A percentile compares a stretch with the other conserved stretches of the same genome.
Evolutionary conservation across 2,113 vertebrate species (phyloP).

Genomic region (Cynocephalus volans): DNA sequence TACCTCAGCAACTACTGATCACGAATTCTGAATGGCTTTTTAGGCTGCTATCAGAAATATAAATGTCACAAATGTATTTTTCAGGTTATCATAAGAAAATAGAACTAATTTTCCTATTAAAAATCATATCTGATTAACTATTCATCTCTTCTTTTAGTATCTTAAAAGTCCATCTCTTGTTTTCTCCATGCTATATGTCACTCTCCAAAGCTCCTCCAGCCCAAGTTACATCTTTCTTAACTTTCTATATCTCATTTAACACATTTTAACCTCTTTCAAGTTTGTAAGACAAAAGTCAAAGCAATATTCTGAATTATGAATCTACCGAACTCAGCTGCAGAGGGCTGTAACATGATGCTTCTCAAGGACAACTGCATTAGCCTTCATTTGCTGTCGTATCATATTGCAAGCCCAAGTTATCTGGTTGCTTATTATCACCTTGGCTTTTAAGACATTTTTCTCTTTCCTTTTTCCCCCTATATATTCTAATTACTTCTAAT

Average conservation of each 20-base stretch:
- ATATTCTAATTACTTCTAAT: constrained; percentile 33
- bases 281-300: constrained; percentile 3
- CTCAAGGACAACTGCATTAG: background rate
- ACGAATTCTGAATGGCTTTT: background rate
- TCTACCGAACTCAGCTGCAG: background rate
- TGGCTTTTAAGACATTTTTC: background rate
- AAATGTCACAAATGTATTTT: background rate
- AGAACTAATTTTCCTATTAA: background rate
- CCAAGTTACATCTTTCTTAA: background rate
- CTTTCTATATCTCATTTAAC: constrained; percentile 10
- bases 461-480: background rate
- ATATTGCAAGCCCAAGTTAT: constrained; percentile 22
- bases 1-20: background rate
- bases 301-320: background rate
- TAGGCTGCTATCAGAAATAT: background rate
- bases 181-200: background rate
- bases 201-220: background rate
- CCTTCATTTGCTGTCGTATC: background rate
- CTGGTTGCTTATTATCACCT: background rate
- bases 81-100: constrained; percentile 26
- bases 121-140: background rate
- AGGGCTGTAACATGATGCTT: background rate
- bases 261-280: constrained; percentile 29
- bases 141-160: background rate
- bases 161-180: constrained; percentile 10